These are phyloP conservation scores for Vanacampus margaritifer DNA, from an alignment of 2,113 vertebrate species.

Conservation along the genomic window DNA sequence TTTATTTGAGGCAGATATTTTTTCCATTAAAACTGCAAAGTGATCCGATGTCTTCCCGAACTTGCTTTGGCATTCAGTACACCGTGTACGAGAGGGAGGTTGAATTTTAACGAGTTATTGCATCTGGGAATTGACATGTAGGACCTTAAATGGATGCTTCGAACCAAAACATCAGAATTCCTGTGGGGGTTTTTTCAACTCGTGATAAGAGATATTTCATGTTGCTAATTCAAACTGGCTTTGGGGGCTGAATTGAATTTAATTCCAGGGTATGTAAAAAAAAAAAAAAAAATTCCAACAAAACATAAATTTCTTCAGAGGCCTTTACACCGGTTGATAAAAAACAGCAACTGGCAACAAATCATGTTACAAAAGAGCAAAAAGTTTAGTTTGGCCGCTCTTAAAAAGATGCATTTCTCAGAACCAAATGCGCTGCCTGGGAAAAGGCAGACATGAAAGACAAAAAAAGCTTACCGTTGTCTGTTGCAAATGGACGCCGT, in stretches of 20 bases:
- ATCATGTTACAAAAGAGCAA: background rate
- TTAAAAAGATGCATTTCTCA: background rate
- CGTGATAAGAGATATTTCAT: background rate
- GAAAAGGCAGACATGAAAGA: background rate
- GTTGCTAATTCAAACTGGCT: background rate
- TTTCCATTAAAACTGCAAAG: background rate
- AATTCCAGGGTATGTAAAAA: background rate
- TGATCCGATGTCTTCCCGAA: background rate
- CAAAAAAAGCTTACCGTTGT: conserved; percentile 57
- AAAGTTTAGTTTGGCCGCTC: background rate
- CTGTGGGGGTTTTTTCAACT: background rate
- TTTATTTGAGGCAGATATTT: too few species aligned
- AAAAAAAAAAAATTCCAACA: background rate
- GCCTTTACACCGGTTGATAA: background rate
- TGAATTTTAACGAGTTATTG: background rate
- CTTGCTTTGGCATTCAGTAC: background rate
- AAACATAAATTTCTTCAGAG: background rate
- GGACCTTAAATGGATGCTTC: background rate
- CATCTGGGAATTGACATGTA: background rate
- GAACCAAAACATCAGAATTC: background rate
- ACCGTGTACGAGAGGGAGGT: background rate
- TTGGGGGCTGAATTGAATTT: too few species aligned
- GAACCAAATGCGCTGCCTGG: background rate
- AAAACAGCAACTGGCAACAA: background rate
- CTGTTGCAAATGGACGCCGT: conserved; percentile 62